These are phyloP conservation scores for Drosophila aff. DNA, from an alignment of 1,140 invertebrate species.

Conservation along the genomic window DNA sequence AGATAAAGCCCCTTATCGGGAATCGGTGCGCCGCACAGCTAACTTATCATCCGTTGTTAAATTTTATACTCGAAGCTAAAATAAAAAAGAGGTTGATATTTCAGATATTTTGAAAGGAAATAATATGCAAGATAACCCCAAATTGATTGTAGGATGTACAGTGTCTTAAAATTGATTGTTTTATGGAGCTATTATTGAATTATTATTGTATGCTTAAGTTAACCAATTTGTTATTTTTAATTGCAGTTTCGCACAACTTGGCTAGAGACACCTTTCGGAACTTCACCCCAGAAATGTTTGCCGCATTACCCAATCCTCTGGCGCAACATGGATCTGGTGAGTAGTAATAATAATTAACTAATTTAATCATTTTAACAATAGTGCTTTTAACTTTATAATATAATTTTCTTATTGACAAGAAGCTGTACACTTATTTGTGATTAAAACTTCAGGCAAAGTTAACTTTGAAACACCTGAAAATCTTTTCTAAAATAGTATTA, in stretches of 20 bases:
- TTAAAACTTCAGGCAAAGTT: too few relatives aligned
- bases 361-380: too few relatives aligned
- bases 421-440: too few relatives aligned
- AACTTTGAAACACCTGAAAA: too few relatives aligned
- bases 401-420: too few relatives aligned
- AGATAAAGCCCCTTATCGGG: slow-evolving; percentile 32
- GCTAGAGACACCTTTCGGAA: slow-evolving; percentile 54
- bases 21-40: not conserved
- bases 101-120: not conserved
- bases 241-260: slow-evolving; percentile 64
- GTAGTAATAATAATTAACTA: not conserved
- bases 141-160: not conserved
- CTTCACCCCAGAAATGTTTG: slow-evolving; percentile 55
- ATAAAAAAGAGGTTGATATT: not conserved
- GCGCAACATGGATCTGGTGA: slow-evolving; percentile 54
- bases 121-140: not conserved
- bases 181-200: not conserved
- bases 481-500: too few relatives aligned
- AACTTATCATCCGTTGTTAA: not conserved
- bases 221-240: not conserved
- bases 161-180: too few relatives aligned
- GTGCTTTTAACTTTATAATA: too few relatives aligned
- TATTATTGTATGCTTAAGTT: not conserved
- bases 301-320: slow-evolving; percentile 33
- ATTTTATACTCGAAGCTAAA: not conserved